Base-by-base conservation (phyloP, 2,888 invertebrate species). In the Leptopilina drosophilae region DNA sequence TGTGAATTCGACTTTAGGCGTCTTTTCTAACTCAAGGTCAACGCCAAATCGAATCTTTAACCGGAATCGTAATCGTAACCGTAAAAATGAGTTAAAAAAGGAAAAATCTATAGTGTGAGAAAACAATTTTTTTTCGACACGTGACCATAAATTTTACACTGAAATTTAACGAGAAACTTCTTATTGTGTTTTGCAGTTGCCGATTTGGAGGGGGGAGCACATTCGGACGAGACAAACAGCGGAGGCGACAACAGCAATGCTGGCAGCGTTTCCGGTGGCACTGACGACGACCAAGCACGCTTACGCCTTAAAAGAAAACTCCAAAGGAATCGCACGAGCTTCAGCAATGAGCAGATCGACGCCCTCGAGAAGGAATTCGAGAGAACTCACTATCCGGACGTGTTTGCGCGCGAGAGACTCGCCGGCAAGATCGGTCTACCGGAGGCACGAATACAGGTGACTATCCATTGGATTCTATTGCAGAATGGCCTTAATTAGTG, bases 361-460 rank as follows among this genome's bases (percentile, higher is more conserved):
- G 98, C 98, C 88, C 94, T 99, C 88, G 99, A 99, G 93, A 97
- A 98, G 95, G 98, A 98, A 93, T 98, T 98, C 91, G 98, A 98
- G 92, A 93, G 98, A 85, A 98, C 98, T 0, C 98, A 98, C 92
- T 98, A 98, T 90, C 98, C 98, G 1, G 98, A 98, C 91, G 98
- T 98, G 1, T 98, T 98, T 91, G 98, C 98, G 0, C 93, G 98
- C 59, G 98, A 98, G 91, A 94, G 97, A 90, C 93, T 98, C 77
- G 98, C 98, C 0, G 96, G 96, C 0, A 98, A 98, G 92, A 98
- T 98, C 87, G 97, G 97, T 56, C 94, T 98, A 73, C 98, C 98
- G 0, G 98, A 98, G 92, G 98, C 98, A 5, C 94, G 98, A 89
- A 98, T 98, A 93, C 98, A 98, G 94, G 97, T 97, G 90, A 91